Conservation (phyloP, 2,888 invertebrate genomes). For the Tupiocoris notatus region DNA sequence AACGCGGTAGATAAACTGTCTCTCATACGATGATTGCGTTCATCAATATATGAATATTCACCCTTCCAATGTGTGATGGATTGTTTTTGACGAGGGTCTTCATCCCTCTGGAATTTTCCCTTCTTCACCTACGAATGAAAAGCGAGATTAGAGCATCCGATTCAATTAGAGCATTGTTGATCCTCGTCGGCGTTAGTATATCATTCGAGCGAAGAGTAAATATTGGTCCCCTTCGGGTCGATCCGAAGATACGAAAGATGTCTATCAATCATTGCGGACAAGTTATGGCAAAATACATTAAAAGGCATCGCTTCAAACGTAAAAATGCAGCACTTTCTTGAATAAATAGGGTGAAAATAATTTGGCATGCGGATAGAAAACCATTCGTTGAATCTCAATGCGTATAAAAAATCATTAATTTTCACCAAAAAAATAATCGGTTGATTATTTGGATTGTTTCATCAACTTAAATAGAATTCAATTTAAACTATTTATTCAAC, state of each 20-base stretch:
- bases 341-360: too few relatives aligned
- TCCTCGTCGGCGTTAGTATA: background rate
- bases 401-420: too few relatives aligned
- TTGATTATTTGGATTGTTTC: too few relatives aligned
- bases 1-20: slow-evolving; percentile 2
- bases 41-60: slow-evolving; percentile 29
- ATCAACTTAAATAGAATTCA: too few relatives aligned
- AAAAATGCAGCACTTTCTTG: too few relatives aligned
- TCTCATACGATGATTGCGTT: slow-evolving; percentile 3
- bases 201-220: slow-evolving; percentile 9
- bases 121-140: slow-evolving; percentile 19
- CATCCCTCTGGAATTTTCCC: background rate
- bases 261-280: background rate
- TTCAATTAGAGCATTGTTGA: slow-evolving; percentile 35
- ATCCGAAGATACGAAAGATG: background rate
- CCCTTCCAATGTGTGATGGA: slow-evolving; percentile 32
- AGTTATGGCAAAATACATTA: background rate
- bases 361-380: too few relatives aligned
- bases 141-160: slow-evolving; percentile 31
- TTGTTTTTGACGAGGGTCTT: background rate
- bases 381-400: too few relatives aligned
- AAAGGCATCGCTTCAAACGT: background rate
- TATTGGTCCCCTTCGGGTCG: background rate
- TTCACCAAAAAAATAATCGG: too few relatives aligned
- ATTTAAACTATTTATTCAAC: too few relatives aligned